Evolutionary conservation across 2,888 invertebrate species (phyloP).

Genomic region (Agonopterix heracliana): DNA sequence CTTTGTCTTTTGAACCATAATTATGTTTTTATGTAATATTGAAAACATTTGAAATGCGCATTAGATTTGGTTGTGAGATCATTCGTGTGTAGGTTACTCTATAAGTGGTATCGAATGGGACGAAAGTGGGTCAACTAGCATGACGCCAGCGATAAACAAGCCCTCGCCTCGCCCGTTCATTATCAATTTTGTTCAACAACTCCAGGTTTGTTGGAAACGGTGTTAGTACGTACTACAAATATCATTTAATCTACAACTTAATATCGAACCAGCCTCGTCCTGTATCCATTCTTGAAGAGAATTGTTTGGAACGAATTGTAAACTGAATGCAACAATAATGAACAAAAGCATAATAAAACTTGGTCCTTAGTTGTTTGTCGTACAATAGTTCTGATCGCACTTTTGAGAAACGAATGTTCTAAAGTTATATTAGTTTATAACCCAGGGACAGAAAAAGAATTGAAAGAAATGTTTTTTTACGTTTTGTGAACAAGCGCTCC

Average conservation of each 20-base stretch:
- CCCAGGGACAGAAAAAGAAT: not conserved
- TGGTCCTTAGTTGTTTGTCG: not conserved
- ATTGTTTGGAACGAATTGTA: no score
- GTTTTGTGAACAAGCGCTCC: conserved; percentile 2
- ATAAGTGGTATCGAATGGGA: conserved; percentile 61
- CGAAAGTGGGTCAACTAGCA: conserved; percentile 66
- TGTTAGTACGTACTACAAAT: not conserved
- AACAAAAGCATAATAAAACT: not conserved
- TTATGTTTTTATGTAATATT: no score
- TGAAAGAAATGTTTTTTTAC: conserved; percentile 2
- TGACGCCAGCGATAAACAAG: conserved; percentile 69
- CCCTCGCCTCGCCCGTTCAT: conserved; percentile 49
- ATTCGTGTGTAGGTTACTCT: conserved; percentile 42
- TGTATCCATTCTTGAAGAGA: not conserved
- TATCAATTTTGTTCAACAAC: conserved; percentile 52
- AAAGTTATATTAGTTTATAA: not conserved
- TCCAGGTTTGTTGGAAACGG: not conserved
- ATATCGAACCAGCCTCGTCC: not conserved
- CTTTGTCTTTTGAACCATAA: no score
- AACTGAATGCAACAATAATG: not conserved
- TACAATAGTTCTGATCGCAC: not conserved
- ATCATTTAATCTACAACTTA: not conserved
- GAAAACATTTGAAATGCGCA: no score
- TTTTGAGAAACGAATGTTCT: not conserved
- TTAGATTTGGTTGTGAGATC: conserved; percentile 36